Evolutionary conservation across 2,888 invertebrate genomes (phyloP).

Genomic region (Apomyelois bistriatella): DNA sequence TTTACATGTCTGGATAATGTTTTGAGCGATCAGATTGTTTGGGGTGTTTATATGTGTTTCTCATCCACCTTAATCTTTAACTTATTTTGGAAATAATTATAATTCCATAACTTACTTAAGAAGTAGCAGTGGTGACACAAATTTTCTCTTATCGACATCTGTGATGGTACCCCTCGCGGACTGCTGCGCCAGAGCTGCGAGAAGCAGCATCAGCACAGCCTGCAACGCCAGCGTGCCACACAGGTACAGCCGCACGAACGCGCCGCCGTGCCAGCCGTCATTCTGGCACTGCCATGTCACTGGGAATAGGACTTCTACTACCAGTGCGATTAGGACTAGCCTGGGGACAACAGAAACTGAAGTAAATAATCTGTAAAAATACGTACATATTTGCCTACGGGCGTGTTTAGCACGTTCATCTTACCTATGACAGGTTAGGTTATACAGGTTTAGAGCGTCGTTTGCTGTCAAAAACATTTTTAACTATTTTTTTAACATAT

Average conservation of each 20-base stretch:
- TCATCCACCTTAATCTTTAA: too few species aligned
- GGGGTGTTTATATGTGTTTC: too few species aligned
- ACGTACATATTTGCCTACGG: too few species aligned
- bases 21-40: too few species aligned
- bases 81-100: too few species aligned
- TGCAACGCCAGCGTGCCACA: conserved; percentile 85
- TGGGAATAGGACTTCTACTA: conserved; percentile 82
- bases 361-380: too few species aligned
- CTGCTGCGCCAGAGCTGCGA: conserved; percentile 84
- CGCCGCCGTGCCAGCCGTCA: conserved; percentile 86
- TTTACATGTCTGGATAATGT: too few species aligned
- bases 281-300: conserved; percentile 84
- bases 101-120: conserved; percentile 85
- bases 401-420: too few species aligned
- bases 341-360: conserved; percentile 52
- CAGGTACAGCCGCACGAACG: conserved; percentile 85
- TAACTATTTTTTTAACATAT: too few species aligned
- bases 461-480: too few species aligned
- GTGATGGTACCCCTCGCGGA: conserved; percentile 90
- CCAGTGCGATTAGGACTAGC: conserved; percentile 83
- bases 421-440: too few species aligned
- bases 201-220: conserved; percentile 81
- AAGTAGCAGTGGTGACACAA: conserved; percentile 86
- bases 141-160: conserved; percentile 84
- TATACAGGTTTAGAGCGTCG: too few species aligned